These are phyloP conservation scores for Spinus olivaceus DNA, from an alignment of 2,797 vertebrate species.

Conservation along the genomic window DNA sequence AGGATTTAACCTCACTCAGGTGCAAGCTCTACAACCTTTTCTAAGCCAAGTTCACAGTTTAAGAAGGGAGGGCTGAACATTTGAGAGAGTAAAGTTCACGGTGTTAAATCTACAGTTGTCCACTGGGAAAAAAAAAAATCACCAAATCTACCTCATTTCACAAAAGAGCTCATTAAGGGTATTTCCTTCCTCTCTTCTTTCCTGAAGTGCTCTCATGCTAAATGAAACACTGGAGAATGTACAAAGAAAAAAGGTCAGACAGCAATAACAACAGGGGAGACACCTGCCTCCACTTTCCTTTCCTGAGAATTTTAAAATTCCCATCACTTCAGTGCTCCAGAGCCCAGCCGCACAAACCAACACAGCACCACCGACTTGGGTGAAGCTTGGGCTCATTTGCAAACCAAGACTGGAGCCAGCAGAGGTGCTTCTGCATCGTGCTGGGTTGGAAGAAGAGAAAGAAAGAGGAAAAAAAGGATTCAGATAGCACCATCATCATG, in stretches of 20 bases:
- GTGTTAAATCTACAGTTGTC: background rate
- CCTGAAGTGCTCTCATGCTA: background rate
- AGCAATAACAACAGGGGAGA: background rate
- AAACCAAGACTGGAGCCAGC: background rate
- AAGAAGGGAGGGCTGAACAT: background rate
- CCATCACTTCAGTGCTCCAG: background rate
- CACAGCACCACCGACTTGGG: accelerated
- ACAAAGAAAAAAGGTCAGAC: constrained; percentile 5
- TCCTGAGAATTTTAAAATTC: background rate
- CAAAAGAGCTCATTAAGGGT: background rate
- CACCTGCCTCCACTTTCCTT: background rate
- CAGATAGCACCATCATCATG: accelerated
- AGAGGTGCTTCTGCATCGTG: background rate
- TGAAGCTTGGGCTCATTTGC: accelerated
- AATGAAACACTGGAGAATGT: background rate
- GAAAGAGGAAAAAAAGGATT: no score
- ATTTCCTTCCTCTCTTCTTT: constrained; percentile 11
- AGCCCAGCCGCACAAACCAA: background rate
- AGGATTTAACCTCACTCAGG: background rate
- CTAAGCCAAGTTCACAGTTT: background rate
- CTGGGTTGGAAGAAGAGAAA: background rate
- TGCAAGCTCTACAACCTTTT: background rate
- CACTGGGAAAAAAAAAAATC: background rate
- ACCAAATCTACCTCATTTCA: background rate
- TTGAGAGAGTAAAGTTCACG: background rate